Evolutionary conservation across 2,113 vertebrate species (phyloP), one percentile per base, ranked within the genome.

Genomic region (Rana temporaria): DNA sequence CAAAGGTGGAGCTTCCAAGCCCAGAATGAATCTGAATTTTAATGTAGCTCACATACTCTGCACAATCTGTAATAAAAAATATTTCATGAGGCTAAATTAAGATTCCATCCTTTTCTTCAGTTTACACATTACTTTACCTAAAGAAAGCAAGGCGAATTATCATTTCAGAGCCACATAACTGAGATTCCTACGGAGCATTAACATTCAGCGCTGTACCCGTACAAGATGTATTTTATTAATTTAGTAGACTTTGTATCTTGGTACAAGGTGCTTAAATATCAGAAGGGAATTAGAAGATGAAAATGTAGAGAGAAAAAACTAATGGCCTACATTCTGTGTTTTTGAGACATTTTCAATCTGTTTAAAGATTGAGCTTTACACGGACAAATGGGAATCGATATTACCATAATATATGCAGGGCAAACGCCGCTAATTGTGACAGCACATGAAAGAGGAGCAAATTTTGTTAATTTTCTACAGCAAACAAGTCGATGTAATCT

Each of bases 401-500:
- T 82, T 82, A 82, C 80, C 80, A 82, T 82, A 82, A 74, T 75
- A 74, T 82, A 82, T 67, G 71, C 71, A 34, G 70, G 55, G 52
- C 80, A 67, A 75, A 82, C 70, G 53, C 62, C 26, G 80, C 62
- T 82, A 82, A 82, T 82, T 82, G 71, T 75, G 52, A 75, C 60
- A 75, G 32, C 62, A 67, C 80, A 75, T 82, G 80, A 75, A 82
- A 82, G 63, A 53, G 63, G 71, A 82, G 62, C 62, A 82, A 67
- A 82, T 75, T 82, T 82, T 66, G 63, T 75, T 75, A 74, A 82
- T 82, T 82, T 82, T 88, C 24, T 85, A 84, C 78, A 65, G 66
- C 24, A 86, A 82, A 86, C 84, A 87, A 88, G 81, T 82, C 87
- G 71, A 87, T 88, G 85, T 87, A 90, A 91, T 91, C 89, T 90